phyloP scores from a whole-genome alignment of 2,113 vertebrate genomes.

The Felis chaus region DNA sequence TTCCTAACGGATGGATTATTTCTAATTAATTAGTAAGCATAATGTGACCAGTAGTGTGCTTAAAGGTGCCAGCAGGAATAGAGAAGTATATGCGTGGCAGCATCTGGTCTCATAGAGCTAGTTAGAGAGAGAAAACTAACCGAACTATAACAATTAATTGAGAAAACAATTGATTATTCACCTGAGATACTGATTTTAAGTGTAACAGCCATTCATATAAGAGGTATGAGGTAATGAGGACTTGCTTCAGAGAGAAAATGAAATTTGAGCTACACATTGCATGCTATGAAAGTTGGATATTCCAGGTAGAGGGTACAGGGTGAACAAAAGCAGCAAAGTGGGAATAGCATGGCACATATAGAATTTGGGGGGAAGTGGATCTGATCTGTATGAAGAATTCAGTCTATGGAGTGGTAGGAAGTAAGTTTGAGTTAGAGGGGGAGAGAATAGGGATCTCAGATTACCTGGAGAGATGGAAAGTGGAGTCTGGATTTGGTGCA shows the following conservation, averaged over 20 bases:
- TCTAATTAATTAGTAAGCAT: background rate
- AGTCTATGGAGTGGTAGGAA: background rate
- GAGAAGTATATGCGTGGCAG: background rate
- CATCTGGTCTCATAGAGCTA: background rate
- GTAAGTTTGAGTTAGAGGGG: background rate
- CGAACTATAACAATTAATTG: background rate
- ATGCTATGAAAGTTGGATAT: background rate
- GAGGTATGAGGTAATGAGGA: background rate
- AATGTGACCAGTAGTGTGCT: background rate
- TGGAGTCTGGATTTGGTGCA: background rate
- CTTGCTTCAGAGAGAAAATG: background rate
- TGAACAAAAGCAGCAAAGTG: background rate
- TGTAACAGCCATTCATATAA: background rate
- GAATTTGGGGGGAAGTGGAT: background rate
- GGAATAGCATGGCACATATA: background rate
- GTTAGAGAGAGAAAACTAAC: background rate
- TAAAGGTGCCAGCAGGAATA: background rate
- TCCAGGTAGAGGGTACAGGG: background rate
- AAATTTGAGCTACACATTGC: background rate
- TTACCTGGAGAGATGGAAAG: background rate
- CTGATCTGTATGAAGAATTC: background rate
- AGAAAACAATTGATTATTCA: conserved; percentile 6
- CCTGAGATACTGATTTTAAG: background rate
- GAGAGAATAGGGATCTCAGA: background rate
- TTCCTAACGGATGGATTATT: background rate